phyloP scores from a whole-genome alignment of 1,140 invertebrate genomes.

The Drosophila baimaii region DNA sequence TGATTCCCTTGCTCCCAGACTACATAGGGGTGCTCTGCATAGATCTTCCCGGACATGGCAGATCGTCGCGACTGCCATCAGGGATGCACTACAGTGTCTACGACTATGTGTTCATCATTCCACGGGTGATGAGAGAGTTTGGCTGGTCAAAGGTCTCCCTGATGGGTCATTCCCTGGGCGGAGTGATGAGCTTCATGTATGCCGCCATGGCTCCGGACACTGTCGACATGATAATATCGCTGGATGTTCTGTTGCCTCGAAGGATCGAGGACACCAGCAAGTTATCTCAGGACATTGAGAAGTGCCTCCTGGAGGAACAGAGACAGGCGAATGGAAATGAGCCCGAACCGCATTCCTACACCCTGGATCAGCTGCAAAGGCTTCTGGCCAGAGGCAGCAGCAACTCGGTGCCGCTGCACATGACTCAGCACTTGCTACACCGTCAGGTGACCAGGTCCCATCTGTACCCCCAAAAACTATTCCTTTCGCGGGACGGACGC shows the following conservation, averaged over 20 bases:
- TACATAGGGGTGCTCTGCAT: constrained; percentile 87
- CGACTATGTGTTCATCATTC: constrained; percentile 86
- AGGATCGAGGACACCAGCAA: background rate
- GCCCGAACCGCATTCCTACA: constrained; percentile 86
- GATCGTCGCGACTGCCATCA: constrained; percentile 87
- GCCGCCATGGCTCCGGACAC: constrained; percentile 86
- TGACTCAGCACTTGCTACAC: constrained; percentile 86
- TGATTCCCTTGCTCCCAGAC: constrained; percentile 87
- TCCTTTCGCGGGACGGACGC: constrained; percentile 86
- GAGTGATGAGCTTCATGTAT: constrained; percentile 85
- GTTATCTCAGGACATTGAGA: constrained; percentile 21
- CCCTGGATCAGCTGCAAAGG: constrained; percentile 85
- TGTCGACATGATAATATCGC: constrained; percentile 86
- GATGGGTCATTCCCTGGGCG: constrained; percentile 88
- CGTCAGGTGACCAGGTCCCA: constrained; percentile 85
- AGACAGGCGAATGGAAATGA: constrained; percentile 28
- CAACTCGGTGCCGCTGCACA: constrained; percentile 84
- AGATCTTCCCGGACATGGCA: constrained; percentile 90
- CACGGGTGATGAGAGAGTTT: constrained; percentile 86
- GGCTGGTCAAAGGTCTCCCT: constrained; percentile 88
- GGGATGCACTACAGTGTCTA: constrained; percentile 86
- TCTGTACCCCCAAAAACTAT: constrained; percentile 86
- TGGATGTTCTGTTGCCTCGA: constrained; percentile 86
- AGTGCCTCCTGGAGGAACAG: constrained; percentile 49
- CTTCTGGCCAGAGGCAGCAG: constrained; percentile 85